phyloP scores from a whole-genome alignment of 2,888 invertebrate genomes.

The Sphinx pinastri region DNA sequence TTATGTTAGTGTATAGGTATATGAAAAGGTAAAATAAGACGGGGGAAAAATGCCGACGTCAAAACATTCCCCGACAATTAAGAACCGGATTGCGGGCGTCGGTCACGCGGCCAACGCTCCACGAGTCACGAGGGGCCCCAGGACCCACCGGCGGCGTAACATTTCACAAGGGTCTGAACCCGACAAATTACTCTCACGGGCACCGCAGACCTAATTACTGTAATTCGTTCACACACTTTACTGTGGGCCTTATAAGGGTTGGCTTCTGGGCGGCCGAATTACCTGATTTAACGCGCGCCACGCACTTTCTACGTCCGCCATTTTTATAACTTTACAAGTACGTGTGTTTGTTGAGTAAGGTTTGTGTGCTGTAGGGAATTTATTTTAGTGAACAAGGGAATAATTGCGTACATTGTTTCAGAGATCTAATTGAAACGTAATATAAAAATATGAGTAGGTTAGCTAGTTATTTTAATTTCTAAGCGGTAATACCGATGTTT shows the following conservation, averaged over 20 bases:
- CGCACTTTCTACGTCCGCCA: background rate
- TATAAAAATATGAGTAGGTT: background rate
- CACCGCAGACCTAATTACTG: constrained; percentile 68
- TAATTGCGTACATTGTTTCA: background rate
- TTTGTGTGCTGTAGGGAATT: background rate
- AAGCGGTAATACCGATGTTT: too few species aligned
- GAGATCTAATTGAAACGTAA: background rate
- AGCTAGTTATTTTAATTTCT: background rate
- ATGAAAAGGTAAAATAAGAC: too few species aligned
- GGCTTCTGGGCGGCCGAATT: constrained; percentile 31
- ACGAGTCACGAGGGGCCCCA: background rate
- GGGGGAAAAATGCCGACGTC: background rate
- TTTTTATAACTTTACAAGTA: constrained; percentile 22
- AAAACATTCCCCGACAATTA: constrained; percentile 16
- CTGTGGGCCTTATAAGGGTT: constrained; percentile 45
- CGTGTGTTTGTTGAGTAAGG: background rate
- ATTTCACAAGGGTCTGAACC: constrained; percentile 61
- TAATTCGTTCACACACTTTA: constrained; percentile 71
- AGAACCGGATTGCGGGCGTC: constrained; percentile 9
- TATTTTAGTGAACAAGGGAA: background rate
- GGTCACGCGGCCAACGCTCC: constrained; percentile 1
- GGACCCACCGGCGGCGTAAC: constrained; percentile 51
- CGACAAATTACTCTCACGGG: constrained; percentile 69
- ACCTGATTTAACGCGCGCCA: constrained; percentile 28
- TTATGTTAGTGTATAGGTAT: too few species aligned